phyloP scores from a whole-genome alignment of 2,113 vertebrate species.

The Oophaga pumilio region DNA sequence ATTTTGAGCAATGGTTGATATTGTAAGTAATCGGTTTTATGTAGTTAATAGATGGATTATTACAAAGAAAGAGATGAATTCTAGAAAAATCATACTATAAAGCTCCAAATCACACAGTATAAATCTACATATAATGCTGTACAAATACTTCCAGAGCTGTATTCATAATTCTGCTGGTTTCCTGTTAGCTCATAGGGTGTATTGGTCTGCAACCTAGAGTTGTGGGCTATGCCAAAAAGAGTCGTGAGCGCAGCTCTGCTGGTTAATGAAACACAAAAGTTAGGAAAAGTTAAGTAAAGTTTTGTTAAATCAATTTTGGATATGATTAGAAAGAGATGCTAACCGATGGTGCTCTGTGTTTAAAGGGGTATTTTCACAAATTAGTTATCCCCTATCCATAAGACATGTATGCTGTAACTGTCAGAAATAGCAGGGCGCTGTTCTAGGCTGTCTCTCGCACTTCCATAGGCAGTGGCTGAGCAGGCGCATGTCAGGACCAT shows the following conservation, averaged over 20 bases:
- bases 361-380: background rate
- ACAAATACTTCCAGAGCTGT: slow-evolving; percentile 1
- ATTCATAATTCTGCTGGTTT: background rate
- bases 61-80: background rate
- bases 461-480: too few relatives aligned
- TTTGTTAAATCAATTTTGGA: background rate
- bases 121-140: background rate
- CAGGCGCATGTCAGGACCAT: too few relatives aligned
- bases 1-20: background rate
- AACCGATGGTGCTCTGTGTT: background rate
- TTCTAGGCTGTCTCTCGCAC: too few relatives aligned
- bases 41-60: background rate
- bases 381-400: too few relatives aligned
- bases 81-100: background rate
- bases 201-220: background rate
- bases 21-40: background rate
- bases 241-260: background rate
- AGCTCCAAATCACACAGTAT: slow-evolving; percentile 6
- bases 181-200: background rate
- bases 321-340: background rate
- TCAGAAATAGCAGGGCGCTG: too few relatives aligned
- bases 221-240: background rate
- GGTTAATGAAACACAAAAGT: background rate
- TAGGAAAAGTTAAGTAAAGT: background rate
- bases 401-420: too few relatives aligned